Conservation (phyloP, 2,797 vertebrate genomes). For the Zenarchopterus dispar region DNA sequence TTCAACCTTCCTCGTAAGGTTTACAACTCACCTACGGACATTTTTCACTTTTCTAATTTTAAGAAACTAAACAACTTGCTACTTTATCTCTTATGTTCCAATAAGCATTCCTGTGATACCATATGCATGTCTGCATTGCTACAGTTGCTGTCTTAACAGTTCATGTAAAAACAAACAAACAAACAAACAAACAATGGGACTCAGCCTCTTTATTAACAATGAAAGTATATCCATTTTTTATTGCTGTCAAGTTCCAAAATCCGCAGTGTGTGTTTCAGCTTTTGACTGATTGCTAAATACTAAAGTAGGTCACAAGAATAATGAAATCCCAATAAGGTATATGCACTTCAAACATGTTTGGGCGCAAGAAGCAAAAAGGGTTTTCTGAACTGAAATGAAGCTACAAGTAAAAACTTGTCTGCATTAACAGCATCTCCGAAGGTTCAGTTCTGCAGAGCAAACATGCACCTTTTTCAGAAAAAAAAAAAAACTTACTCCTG, state of each 20-base stretch:
- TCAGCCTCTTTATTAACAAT: background rate
- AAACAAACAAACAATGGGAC: background rate
- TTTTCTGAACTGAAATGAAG: slow-evolving; percentile 27
- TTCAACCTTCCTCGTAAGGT: too few species aligned
- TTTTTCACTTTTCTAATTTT: too few species aligned
- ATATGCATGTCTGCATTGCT: too few species aligned
- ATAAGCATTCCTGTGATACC: too few species aligned
- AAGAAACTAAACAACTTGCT: too few species aligned
- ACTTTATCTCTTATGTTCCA: too few species aligned
- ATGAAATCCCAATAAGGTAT: slow-evolving; percentile 23
- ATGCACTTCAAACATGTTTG: slow-evolving; percentile 59
- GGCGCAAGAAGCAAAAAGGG: slow-evolving; percentile 47
- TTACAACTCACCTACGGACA: too few species aligned
- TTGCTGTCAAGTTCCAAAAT: too few species aligned
- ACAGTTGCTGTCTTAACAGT: too few species aligned
- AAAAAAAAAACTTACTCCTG: too few species aligned
- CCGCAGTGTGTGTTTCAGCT: background rate
- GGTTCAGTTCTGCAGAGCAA: slow-evolving; percentile 43
- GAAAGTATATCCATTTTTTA: background rate
- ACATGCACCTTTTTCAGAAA: slow-evolving; percentile 21
- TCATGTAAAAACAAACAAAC: too few species aligned
- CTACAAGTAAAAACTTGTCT: slow-evolving; percentile 68
- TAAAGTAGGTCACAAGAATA: slow-evolving; percentile 6
- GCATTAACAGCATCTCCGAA: slow-evolving; percentile 30
- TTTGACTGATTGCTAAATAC: slow-evolving; percentile 34